Conservation (phyloP, 2,888 invertebrate species). For the Alentia gelatinosa region DNA sequence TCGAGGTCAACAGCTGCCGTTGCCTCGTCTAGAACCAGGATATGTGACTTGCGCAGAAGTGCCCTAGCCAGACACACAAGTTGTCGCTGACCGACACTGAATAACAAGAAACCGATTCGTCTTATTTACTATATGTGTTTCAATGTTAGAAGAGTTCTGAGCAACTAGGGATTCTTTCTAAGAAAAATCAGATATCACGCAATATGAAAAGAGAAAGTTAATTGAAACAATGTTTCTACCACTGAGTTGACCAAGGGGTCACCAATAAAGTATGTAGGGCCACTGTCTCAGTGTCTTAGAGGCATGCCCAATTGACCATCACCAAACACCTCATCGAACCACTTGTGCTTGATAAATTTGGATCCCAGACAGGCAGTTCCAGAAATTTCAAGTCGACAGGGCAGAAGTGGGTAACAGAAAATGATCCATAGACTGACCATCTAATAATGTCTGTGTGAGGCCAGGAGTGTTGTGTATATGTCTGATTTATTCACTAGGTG, state of each 20-base stretch:
- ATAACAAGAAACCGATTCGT: background rate
- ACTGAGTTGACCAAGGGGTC: background rate
- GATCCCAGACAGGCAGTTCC: no score
- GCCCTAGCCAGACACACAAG: slow-evolving; percentile 13
- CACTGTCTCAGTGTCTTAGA: no score
- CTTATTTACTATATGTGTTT: background rate
- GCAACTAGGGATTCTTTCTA: background rate
- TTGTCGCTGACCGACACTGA: slow-evolving; percentile 17
- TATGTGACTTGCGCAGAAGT: background rate
- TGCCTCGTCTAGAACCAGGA: slow-evolving; percentile 12
- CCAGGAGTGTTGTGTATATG: no score
- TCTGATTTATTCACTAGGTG: no score
- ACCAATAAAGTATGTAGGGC: background rate
- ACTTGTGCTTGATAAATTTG: no score
- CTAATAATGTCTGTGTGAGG: no score
- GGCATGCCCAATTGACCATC: no score
- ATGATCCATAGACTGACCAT: no score
- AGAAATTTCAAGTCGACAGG: no score
- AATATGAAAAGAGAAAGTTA: background rate
- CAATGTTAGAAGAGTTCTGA: background rate
- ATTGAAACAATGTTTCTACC: background rate
- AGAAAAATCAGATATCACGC: background rate
- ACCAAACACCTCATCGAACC: no score
- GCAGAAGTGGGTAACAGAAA: no score
- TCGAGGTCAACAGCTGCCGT: slow-evolving; percentile 14